Base-by-base conservation (phyloP, 2,797 vertebrate genomes). In the Peromyscus attwateri region DNA sequence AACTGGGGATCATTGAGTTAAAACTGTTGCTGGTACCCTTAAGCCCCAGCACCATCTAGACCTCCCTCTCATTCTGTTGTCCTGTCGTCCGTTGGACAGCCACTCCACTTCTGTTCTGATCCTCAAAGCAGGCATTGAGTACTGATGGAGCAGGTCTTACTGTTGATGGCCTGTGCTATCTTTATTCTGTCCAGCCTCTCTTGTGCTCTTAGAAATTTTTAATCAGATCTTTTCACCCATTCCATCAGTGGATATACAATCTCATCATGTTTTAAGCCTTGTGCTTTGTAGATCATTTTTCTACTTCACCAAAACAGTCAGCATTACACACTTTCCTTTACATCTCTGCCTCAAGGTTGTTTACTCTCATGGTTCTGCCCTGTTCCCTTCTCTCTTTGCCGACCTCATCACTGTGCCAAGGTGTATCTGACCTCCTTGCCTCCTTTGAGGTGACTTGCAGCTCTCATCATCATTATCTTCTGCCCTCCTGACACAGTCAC, bases 131-230 rank as follows among this genome's bases (percentile, higher is more conserved):
- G 71, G 9, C 34, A 88, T 10, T 87, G 55, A 57, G 31, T 92
- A 83, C 52, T 55, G 49, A 9, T 82, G 66, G 62, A 92, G 49
- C 37, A 94, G 77, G 66, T 57, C 31, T 77, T 10, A 25, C 66
- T 40, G 60, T 90, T 21, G 43, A 77, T 40, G 71, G 19, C 2
- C 16, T 83, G 31, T 43, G 25, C 82, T 80, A 37, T 25, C 73
- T 87, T 91, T 77, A 60, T 82, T n/a, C 91, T 89, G 79, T 87
- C 5, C 16, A 64, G 14, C 29, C 7, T 68, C 57, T 91, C 11
- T 76, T 94, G 77, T 29, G 70, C 21, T 85, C 49, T 82, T 52
- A 85, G 6, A 92, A 70, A 94, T 55, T n/a, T 82, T 46, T 76
- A 64, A 14, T 43, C 10, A 76, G 52, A 77, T 62, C 55, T 79